A percentile compares a stretch with the other conserved stretches of the same genome.
phyloP scores from a whole-genome alignment of 2,113 vertebrate species.

The Rhinolophus sinicus region DNA sequence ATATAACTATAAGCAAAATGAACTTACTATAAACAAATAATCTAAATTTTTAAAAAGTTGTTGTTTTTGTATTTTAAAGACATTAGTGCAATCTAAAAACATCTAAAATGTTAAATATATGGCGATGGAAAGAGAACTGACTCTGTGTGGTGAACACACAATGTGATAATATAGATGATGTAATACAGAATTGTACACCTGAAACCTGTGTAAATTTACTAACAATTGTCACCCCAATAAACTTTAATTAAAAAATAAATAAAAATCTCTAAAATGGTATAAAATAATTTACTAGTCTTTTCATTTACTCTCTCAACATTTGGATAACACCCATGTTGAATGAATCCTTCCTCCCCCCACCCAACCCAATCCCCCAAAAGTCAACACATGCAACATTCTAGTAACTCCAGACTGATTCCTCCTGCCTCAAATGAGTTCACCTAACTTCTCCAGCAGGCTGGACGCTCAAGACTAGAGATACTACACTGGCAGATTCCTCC shows the following conservation, averaged over 20 bases:
- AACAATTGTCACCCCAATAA: too few species aligned
- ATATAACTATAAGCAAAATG: background rate
- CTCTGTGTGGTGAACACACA: too few species aligned
- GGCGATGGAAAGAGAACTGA: too few species aligned
- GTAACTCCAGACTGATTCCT: background rate
- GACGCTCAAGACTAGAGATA: background rate
- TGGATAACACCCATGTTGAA: background rate
- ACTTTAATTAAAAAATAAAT: too few species aligned
- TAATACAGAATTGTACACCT: too few species aligned
- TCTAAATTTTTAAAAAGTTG: background rate
- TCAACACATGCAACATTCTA: background rate
- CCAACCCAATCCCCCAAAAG: background rate
- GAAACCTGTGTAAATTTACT: too few species aligned
- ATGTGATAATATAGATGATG: too few species aligned
- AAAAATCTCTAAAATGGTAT: background rate
- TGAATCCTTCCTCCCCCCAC: background rate
- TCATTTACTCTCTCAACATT: background rate
- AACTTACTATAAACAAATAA: conserved; percentile 5
- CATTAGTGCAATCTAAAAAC: background rate
- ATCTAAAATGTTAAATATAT: background rate
- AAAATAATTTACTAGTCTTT: background rate
- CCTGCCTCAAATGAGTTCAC: background rate
- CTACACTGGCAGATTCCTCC: background rate
- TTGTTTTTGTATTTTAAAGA: background rate
- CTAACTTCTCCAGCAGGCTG: background rate